phyloP scores from a whole-genome alignment of 1,140 invertebrate genomes.

The Potamilus streckersoni region DNA sequence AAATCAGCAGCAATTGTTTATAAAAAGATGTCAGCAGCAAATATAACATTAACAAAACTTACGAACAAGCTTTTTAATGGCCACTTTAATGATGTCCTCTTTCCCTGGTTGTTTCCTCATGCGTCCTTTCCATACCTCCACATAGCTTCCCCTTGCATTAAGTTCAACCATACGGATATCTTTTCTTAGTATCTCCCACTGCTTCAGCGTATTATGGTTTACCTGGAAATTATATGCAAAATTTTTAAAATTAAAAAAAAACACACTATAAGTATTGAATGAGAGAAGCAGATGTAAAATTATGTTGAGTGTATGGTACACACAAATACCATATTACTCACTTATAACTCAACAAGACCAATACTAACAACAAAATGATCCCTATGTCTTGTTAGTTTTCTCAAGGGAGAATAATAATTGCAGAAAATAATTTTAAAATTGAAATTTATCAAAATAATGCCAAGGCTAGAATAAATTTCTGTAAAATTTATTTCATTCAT shows the following conservation, averaged over 20 bases:
- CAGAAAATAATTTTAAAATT: background rate
- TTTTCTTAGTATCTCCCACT: constrained; percentile 60
- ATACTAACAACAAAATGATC: too few relatives aligned
- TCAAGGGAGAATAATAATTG: background rate
- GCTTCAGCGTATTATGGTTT: constrained; percentile 51
- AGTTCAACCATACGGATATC: constrained; percentile 54
- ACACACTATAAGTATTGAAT: background rate
- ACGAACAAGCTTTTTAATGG: constrained; percentile 57
- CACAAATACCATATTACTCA: too few relatives aligned
- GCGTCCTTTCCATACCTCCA: constrained; percentile 61
- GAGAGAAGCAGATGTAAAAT: background rate
- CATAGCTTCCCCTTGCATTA: constrained; percentile 53
- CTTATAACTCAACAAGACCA: too few relatives aligned
- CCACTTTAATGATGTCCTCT: constrained; percentile 55
- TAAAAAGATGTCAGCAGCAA: too few relatives aligned
- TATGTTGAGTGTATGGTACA: background rate
- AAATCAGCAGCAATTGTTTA: too few relatives aligned
- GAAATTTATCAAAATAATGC: background rate
- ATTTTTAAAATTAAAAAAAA: background rate
- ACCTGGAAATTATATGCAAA: constrained; percentile 2
- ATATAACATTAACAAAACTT: constrained; percentile 16
- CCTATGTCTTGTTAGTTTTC: too few relatives aligned
- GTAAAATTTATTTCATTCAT: background rate
- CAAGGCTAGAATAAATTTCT: background rate
- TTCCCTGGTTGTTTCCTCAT: constrained; percentile 54